Conservation (phyloP, 2,113 vertebrate species). For the Micromys minutus region DNA sequence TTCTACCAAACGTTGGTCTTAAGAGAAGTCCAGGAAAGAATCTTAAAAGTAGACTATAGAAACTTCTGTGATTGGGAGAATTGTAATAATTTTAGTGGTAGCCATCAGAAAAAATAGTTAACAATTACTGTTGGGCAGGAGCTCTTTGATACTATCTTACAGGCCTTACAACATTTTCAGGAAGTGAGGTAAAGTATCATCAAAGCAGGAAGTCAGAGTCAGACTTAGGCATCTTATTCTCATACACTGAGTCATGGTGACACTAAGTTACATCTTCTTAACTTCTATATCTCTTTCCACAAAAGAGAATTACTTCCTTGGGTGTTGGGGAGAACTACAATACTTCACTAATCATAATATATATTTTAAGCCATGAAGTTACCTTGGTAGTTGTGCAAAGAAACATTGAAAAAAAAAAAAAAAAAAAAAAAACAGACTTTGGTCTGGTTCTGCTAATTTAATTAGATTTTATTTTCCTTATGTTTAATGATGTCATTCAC, state of each 20-base stretch:
- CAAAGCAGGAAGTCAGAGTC: slow-evolving; percentile 74
- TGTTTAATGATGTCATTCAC: neutral
- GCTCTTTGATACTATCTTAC: neutral
- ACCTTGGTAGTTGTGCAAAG: neutral
- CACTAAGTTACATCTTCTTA: slow-evolving; percentile 33
- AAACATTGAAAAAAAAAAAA: slow-evolving; percentile 37
- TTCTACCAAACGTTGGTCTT: neutral
- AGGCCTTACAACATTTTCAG: slow-evolving; percentile 61
- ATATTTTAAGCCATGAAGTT: neutral
- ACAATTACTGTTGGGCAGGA: neutral
- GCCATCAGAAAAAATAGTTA: neutral
- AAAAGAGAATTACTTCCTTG: slow-evolving; percentile 24
- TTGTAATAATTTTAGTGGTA: slow-evolving; percentile 1
- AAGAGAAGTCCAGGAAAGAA: neutral
- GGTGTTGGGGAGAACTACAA: neutral
- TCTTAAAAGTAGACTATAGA: slow-evolving; percentile 19
- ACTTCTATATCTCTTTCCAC: slow-evolving; percentile 13
- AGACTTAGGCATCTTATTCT: slow-evolving; percentile 60
- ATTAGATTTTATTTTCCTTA: slow-evolving; percentile 44
- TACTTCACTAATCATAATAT: neutral
- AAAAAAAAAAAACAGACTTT: slow-evolving; percentile 58
- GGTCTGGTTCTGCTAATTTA: slow-evolving; percentile 7
- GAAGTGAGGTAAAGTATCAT: slow-evolving; percentile 59
- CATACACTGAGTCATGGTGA: slow-evolving; percentile 67
- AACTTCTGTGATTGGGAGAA: neutral